A percentile compares a stretch with the other conserved stretches of the same genome.
Evolutionary conservation across 2,113 vertebrate species (phyloP).

Genomic region (Bungarus multicinctus): DNA sequence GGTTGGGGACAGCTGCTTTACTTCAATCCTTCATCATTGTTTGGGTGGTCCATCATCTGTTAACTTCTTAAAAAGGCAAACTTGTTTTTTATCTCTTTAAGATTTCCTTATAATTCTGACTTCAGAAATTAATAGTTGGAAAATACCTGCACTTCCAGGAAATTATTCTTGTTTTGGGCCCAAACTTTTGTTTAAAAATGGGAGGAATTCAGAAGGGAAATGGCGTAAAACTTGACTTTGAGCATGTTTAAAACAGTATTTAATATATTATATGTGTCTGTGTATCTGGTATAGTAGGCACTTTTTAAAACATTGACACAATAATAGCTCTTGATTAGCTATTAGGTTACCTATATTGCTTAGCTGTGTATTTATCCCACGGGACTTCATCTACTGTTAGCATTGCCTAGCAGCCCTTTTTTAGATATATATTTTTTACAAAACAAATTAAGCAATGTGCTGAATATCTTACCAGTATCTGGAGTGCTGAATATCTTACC

Average conservation of each 20-base stretch:
- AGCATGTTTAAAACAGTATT: background rate
- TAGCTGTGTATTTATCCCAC: background rate
- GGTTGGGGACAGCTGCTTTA: background rate
- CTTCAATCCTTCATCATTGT: background rate
- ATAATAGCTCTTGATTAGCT: background rate
- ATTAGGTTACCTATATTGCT: background rate
- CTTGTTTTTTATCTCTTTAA: background rate
- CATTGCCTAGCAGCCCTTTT: background rate
- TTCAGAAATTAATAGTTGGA: background rate
- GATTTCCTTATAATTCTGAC: background rate
- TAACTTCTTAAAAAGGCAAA: background rate
- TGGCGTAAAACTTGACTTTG: background rate
- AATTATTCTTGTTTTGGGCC: background rate
- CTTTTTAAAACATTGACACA: background rate
- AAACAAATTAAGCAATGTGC: background rate
- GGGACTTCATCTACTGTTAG: background rate
- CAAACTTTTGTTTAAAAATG: background rate
- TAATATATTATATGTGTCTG: background rate
- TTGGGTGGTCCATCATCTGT: background rate
- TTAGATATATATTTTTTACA: background rate
- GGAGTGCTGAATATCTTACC: too few species aligned
- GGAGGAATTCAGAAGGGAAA: background rate
- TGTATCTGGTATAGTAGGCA: background rate
- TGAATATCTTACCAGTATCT: background rate
- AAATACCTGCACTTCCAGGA: background rate